These are phyloP conservation scores for Globia sparganii DNA, from an alignment of 2,888 invertebrate genomes.

Conservation along the genomic window DNA sequence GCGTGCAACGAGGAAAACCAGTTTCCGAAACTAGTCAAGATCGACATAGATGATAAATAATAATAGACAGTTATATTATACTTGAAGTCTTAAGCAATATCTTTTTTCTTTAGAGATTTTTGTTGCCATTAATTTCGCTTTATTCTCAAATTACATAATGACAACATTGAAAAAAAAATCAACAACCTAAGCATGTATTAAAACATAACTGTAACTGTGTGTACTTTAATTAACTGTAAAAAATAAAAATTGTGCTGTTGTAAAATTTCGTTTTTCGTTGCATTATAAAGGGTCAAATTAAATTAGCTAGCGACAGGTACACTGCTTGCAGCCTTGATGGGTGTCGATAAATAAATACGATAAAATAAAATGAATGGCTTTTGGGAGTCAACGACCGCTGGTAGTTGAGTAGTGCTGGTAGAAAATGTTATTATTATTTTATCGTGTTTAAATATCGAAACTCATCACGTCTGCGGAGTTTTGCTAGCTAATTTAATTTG, in stretches of 20 bases:
- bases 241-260: slow-evolving; percentile 7
- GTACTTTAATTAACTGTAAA: too few relatives aligned
- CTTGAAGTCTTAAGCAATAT: neutral
- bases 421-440: too few relatives aligned
- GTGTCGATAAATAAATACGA: too few relatives aligned
- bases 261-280: slow-evolving; percentile 2
- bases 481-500: neutral
- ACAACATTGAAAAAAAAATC: neutral
- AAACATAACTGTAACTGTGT: neutral
- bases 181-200: too few relatives aligned
- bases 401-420: too few relatives aligned
- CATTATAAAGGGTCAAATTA: neutral
- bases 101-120: neutral
- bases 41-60: neutral
- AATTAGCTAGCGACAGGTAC: too few relatives aligned
- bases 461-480: too few relatives aligned
- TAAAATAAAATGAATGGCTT: too few relatives aligned
- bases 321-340: too few relatives aligned
- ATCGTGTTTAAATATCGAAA: too few relatives aligned
- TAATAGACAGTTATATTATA: neutral
- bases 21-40: neutral
- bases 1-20: slow-evolving; percentile 38
- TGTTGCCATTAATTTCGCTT: neutral
- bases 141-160: neutral
- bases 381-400: too few relatives aligned